These are phyloP conservation scores for Philopotamus ludificatus DNA, from an alignment of 1,140 invertebrate genomes.

Conservation along the genomic window DNA sequence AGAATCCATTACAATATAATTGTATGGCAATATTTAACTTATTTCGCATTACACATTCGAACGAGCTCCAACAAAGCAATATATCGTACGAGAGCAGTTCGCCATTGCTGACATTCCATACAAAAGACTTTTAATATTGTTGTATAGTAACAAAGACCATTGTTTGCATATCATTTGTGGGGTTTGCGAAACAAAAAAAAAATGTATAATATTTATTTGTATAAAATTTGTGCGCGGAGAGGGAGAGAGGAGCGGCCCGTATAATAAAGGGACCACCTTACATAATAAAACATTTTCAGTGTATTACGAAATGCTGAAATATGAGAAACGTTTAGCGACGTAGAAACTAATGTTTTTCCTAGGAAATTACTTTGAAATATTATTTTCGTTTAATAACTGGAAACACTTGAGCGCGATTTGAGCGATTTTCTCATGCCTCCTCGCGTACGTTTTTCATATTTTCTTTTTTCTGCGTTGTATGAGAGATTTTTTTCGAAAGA, in stretches of 20 bases:
- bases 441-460: neutral
- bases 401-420: too few species aligned
- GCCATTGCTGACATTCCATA: slow-evolving; percentile 28
- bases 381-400: too few species aligned
- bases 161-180: slow-evolving; percentile 28
- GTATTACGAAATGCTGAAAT: neutral
- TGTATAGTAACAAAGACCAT: slow-evolving; percentile 31
- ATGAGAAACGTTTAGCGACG: neutral
- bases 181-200: slow-evolving; percentile 29
- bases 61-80: slow-evolving; percentile 10
- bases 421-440: neutral
- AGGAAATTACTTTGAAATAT: neutral
- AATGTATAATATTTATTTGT: too few species aligned
- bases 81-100: slow-evolving; percentile 15
- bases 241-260: neutral
- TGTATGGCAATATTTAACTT: too few species aligned
- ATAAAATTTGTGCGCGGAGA: slow-evolving; percentile 20
- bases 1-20: too few species aligned
- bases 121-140: slow-evolving; percentile 30
- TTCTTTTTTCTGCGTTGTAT: too few species aligned
- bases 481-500: neutral
- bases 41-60: too few species aligned
- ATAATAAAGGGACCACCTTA: neutral
- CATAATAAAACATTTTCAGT: neutral
- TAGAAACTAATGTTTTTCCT: neutral